Evolutionary conservation across 2,113 vertebrate genomes (phyloP).

Genomic region (Centrocercus urophasianus): DNA sequence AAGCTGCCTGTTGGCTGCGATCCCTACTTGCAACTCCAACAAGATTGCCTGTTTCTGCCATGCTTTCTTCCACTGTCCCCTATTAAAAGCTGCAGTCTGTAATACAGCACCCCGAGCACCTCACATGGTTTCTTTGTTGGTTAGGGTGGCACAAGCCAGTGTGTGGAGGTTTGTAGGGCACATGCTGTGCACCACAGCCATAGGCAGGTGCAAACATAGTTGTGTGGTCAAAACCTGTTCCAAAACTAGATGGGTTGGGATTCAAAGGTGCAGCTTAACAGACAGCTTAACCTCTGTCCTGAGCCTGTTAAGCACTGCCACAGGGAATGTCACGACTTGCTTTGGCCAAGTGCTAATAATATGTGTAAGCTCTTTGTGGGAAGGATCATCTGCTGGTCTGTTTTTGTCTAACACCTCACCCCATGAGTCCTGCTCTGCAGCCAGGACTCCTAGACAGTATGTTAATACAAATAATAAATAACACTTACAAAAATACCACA

Average conservation of each 20-base stretch:
- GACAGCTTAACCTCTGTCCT: background rate
- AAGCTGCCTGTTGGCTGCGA: background rate
- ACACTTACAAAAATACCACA: constrained; percentile 65
- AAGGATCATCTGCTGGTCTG: constrained; percentile 56
- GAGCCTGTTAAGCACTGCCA: background rate
- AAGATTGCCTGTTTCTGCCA: background rate
- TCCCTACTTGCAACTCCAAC: background rate
- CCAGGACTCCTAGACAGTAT: constrained; percentile 57
- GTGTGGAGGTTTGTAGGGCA: background rate
- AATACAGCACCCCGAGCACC: background rate
- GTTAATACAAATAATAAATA: constrained; percentile 67
- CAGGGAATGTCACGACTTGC: constrained; percentile 34
- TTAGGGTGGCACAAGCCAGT: background rate
- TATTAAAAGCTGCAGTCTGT: background rate
- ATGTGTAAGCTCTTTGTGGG: constrained; percentile 32
- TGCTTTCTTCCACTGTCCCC: background rate
- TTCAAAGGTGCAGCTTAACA: constrained; percentile 9
- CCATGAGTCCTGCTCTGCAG: constrained; percentile 6
- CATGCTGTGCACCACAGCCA: background rate
- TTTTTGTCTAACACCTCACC: constrained; percentile 63
- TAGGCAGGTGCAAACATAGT: background rate
- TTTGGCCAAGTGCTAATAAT: constrained; percentile 56
- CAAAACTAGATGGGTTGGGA: background rate
- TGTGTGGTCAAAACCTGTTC: background rate
- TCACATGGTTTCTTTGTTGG: background rate